Evolutionary conservation across 1,140 invertebrate genomes (phyloP), one percentile per base, ranked within the genome.

Genomic region (Drosophila quadrilineata): DNA sequence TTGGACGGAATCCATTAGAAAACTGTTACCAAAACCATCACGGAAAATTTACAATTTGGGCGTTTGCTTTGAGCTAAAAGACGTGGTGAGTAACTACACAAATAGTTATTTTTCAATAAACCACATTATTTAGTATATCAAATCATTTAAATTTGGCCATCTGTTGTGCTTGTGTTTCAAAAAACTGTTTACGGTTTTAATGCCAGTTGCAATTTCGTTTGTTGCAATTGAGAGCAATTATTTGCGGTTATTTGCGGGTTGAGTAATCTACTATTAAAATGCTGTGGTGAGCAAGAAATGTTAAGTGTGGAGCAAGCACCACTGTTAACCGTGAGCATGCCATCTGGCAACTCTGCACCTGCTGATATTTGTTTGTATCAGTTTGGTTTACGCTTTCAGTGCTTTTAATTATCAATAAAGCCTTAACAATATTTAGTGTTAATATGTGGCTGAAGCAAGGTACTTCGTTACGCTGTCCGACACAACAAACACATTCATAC

Each of bases 11-110:
- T 41, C 64, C 0, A 21, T 86, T 3, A 69, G 35, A 2, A 75
- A 65, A 6, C 14, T 86, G 2, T 26, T 80, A 24, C 67, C 74
- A 8, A 68, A 54, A 8, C 59, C 45, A 8, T 43, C 31, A 3
- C 48, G 84, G 45, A 62, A 75, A 56, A 73, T 88, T n/a, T 88
- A 88, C 53, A 88, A 88, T 14, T 54, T 87, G 4, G 80, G 86
- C 5, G 71, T 58, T 16, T 71, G 57, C 19, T 88, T 88, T 12
- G 86, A 88, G 16, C 28, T 73, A 1, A 35, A 46, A 12, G 69
- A 88, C 54, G 86, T 88, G 77, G 86, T 88, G 43, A 85, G 80
- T 70, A 33, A 8, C 35, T 21, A 12, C 5, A 1, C 6, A 3
- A 33, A 9, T 14, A 19, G n/a, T n/a, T n/a, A n/a, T 6, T 14